A percentile compares a stretch with the other conserved stretches of the same genome.
Conservation (phyloP, 2,888 invertebrate species). For the Cyclophora punctaria region DNA sequence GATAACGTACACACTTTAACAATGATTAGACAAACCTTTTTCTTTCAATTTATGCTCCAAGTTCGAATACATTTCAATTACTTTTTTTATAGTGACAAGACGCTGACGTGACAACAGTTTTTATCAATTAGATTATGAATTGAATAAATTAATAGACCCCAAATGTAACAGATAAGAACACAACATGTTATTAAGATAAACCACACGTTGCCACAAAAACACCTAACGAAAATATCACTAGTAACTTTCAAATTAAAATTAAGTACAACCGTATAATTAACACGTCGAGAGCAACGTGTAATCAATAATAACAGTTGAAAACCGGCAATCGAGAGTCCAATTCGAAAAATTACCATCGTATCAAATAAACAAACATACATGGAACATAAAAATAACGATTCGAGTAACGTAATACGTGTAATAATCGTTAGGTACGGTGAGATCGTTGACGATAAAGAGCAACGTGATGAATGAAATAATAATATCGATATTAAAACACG, state of each 20-base stretch:
- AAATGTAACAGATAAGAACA: conserved; percentile 3
- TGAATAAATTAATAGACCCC: conserved; percentile 12
- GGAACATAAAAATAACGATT: conserved; percentile 52
- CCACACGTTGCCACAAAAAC: conserved; percentile 13
- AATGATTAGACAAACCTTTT: too few species aligned
- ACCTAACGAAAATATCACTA: conserved; percentile 29
- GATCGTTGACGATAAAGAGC: conserved; percentile 61
- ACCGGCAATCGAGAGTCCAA: conserved; percentile 45
- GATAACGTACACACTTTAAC: conserved; percentile 10
- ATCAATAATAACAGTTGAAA: conserved; percentile 61
- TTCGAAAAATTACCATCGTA: conserved; percentile 50
- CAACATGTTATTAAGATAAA: conserved; percentile 31
- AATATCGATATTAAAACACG: conserved; percentile 61
- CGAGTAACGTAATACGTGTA: conserved; percentile 66
- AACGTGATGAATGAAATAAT: conserved; percentile 67
- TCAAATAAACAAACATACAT: conserved; percentile 62
- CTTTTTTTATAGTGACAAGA: too few species aligned
- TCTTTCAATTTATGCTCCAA: too few species aligned
- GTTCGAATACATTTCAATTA: too few species aligned
- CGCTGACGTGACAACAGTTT: too few species aligned
- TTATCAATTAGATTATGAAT: background rate
- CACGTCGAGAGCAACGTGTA: conserved; percentile 52
- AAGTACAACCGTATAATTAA: conserved; percentile 60
- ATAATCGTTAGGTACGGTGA: conserved; percentile 64
- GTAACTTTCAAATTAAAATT: conserved; percentile 50